A percentile compares a stretch with the other conserved stretches of the same genome.
These are phyloP conservation scores for Capreolus pygargus DNA, from an alignment of 2,113 vertebrate genomes.

Conservation along the genomic window DNA sequence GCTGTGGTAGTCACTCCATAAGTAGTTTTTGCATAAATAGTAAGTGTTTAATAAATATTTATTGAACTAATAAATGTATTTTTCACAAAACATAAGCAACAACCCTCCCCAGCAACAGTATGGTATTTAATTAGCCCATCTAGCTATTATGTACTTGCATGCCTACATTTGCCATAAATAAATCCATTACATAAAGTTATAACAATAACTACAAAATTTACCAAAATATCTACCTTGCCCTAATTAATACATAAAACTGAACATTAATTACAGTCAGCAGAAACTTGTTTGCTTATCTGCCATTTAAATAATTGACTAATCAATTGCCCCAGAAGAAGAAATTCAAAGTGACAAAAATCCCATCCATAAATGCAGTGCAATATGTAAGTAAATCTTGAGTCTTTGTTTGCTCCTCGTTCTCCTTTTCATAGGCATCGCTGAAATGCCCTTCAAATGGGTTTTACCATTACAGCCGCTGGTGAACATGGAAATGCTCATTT, in stretches of 20 bases:
- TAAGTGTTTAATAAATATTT: conserved; percentile 33
- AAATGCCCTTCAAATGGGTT: background rate
- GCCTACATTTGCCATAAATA: conserved; percentile 13
- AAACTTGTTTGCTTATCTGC: background rate
- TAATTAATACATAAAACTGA: background rate
- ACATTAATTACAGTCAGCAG: background rate
- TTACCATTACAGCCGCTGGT: background rate
- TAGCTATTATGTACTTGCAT: background rate
- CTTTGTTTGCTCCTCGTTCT: background rate
- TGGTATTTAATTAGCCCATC: conserved; percentile 1
- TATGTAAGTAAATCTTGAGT: background rate
- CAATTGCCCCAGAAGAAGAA: background rate
- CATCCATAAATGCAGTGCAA: background rate
- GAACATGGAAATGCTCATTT: background rate
- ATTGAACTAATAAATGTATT: conserved; percentile 11
- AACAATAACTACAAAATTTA: background rate
- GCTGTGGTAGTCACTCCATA: background rate
- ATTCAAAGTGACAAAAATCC: background rate
- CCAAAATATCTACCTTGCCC: background rate
- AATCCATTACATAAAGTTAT: background rate
- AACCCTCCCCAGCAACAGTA: background rate
- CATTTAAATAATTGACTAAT: background rate
- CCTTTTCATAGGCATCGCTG: background rate
- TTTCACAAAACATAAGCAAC: conserved; percentile 8
- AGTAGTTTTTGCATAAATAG: background rate